These are phyloP conservation scores for Calypte anna DNA, from an alignment of 2,113 vertebrate genomes.

Conservation along the genomic window DNA sequence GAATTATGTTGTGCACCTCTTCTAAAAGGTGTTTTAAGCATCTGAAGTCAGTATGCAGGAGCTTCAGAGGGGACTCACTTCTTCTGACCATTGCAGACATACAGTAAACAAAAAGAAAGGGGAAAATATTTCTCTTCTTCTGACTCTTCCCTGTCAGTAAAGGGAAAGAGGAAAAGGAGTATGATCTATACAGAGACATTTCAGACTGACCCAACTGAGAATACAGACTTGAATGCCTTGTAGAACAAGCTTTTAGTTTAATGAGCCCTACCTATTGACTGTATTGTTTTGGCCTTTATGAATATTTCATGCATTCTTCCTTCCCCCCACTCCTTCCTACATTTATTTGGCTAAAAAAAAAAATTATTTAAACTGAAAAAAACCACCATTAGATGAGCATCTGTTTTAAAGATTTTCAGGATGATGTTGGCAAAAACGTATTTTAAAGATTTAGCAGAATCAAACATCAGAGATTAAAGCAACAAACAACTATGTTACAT, in stretches of 20 bases:
- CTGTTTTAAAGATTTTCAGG: conserved; percentile 16
- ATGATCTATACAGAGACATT: background rate
- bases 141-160: background rate
- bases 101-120: background rate
- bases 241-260: background rate
- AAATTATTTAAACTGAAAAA: background rate
- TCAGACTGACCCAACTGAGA: conserved; percentile 5
- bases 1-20: background rate
- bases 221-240: background rate
- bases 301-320: conserved; percentile 21
- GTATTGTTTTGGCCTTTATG: background rate
- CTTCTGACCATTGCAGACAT: background rate
- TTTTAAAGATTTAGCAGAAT: conserved; percentile 53
- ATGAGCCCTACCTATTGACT: background rate
- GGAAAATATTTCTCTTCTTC: background rate
- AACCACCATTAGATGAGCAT: background rate
- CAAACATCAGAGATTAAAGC: conserved; percentile 37
- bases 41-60: background rate
- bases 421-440: background rate
- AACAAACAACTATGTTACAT: conserved; percentile 28
- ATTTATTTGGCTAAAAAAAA: background rate
- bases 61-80: background rate
- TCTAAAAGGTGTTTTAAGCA: background rate
- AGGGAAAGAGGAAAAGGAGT: background rate
- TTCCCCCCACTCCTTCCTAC: background rate